Evolutionary conservation across 1,140 invertebrate species (phyloP), one percentile per base, ranked within the genome.

Genomic region (Drosophila pruinosa): DNA sequence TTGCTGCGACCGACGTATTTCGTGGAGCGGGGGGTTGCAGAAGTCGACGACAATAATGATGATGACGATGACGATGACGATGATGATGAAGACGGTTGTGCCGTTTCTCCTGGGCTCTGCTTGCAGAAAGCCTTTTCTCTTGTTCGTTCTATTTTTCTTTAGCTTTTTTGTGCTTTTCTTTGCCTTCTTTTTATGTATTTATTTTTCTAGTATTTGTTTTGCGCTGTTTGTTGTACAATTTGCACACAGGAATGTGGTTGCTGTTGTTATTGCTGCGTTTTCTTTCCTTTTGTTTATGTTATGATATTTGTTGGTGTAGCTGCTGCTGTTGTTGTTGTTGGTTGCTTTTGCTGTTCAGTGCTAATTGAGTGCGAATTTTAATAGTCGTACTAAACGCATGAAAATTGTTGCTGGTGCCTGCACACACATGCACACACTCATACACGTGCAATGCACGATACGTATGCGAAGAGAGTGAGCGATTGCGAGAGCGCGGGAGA

Each of bases 291-390:
- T 48, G 69, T 77, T 86, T 88, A 77, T 70, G 58, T 86, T 75
- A 56, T 61, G 57, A 52, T 22, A 53, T 69, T 75, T 82, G 72
- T 61, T 72, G 48, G 38, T 75, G 62, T 39, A 69, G 70, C 34
- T 80, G 43, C 14, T 52, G 47, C 17, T 45, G 26, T 43, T 63
- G 76, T 45, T 82, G 72, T 57, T 73, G n/a, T n/a, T n/a, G n/a
- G n/a, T n/a, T n/a, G n/a, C n/a, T n/a, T n/a, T n/a, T n/a, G 54
- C 36, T 75, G 53, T 57, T 69, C 48, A 56, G 70, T 43, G 63
- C 69, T 82, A 81, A 81, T 81, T 81, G 78, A 81, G 75, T 81
- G 78, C 78, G 61, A 80, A 78, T 81, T 82, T 72, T 61, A 50
- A 69, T 69, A 58, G 68, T 65, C 45, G 62, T 52, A 67, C 43